phyloP scores from a whole-genome alignment of 2,888 invertebrate genomes.

The Cordilura impudica region DNA sequence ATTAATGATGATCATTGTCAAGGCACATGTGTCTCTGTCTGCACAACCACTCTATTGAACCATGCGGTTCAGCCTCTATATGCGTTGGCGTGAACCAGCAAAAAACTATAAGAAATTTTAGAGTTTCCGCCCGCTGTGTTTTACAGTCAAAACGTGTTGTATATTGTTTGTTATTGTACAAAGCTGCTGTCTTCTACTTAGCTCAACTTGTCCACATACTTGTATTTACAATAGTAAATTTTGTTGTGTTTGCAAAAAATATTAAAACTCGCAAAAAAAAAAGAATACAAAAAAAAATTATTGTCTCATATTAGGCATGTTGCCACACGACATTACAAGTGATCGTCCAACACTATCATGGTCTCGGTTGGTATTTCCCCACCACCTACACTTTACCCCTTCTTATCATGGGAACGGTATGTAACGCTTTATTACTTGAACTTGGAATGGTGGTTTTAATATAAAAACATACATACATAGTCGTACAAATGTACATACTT shows the following conservation, averaged over 20 bases:
- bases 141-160: conserved; percentile 61
- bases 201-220: conserved; percentile 61
- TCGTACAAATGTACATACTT: not conserved
- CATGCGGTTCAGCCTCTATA: conserved; percentile 44
- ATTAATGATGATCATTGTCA: conserved; percentile 68
- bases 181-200: conserved; percentile 7
- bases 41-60: conserved; percentile 3
- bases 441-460: conserved; percentile 34
- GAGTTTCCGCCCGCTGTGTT: conserved; percentile 63
- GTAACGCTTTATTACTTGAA: conserved; percentile 48
- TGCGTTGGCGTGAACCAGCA: conserved; percentile 62
- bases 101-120: conserved; percentile 48
- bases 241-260: conserved; percentile 51
- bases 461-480: conserved; percentile 14
- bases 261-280: not conserved
- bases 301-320: conserved; percentile 62
- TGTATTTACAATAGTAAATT: conserved; percentile 55
- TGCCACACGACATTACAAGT: conserved; percentile 63
- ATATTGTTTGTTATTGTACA: conserved; percentile 16
- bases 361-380: conserved; percentile 8
- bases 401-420: not conserved
- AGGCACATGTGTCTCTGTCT: conserved; percentile 62
- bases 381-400: conserved; percentile 25
- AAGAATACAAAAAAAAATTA: conserved; percentile 21
- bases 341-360: conserved; percentile 60